These are phyloP conservation scores for Ataeniobius toweri DNA, from an alignment of 2,797 vertebrate genomes.

Conservation along the genomic window DNA sequence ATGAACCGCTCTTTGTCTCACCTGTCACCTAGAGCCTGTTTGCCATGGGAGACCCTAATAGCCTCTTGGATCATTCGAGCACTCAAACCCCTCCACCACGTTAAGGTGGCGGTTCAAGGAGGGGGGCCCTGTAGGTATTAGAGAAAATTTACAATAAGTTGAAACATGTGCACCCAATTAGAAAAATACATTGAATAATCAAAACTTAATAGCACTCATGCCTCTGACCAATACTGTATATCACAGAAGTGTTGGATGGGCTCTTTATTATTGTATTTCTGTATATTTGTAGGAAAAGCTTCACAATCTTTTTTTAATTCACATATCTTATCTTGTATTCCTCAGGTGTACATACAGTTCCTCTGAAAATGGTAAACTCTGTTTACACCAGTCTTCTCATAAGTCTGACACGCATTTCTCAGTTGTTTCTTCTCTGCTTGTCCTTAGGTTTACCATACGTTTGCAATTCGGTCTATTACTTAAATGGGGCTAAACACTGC, in stretches of 20 bases:
- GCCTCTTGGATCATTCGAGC: too few relatives aligned
- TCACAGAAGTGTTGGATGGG: background rate
- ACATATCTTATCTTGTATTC: background rate
- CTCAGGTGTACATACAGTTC: background rate
- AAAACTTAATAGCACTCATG: background rate
- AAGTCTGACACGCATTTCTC: conserved; percentile 56
- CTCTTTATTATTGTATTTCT: background rate
- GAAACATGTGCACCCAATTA: background rate
- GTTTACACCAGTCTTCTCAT: conserved; percentile 27
- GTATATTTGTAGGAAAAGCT: background rate
- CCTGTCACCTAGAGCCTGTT: too few relatives aligned
- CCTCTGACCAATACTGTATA: background rate
- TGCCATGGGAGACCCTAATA: too few relatives aligned
- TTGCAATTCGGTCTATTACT: conserved; percentile 67
- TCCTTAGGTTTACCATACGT: conserved; percentile 61
- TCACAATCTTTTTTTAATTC: background rate
- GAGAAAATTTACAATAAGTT: background rate
- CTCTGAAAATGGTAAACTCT: conserved; percentile 33
- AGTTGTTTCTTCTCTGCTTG: conserved; percentile 58
- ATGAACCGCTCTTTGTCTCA: too few relatives aligned
- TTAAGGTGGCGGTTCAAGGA: too few relatives aligned
- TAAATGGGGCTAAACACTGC: conserved; percentile 70
- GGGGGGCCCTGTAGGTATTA: background rate
- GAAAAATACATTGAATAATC: background rate
- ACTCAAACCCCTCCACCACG: too few relatives aligned